Evolutionary conservation across 64 coral and sea anemone species (phyloP).

Genomic region (Montipora capricornis): DNA sequence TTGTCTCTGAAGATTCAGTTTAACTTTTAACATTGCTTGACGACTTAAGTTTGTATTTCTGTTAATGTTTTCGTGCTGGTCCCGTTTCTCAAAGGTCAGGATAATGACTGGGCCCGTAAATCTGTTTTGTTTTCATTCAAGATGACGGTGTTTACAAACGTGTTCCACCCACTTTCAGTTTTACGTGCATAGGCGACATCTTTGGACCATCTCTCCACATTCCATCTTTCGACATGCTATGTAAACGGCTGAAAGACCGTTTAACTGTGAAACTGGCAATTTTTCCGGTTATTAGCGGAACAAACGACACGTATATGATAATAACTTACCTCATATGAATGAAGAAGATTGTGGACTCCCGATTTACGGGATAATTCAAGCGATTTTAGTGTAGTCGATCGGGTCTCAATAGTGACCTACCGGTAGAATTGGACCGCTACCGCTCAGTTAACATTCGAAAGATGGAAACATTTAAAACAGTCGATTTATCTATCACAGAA

Average conservation of each 20-base stretch:
- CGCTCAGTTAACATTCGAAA: conserved; percentile 6
- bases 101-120: too few species aligned
- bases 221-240: neutral
- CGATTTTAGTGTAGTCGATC: conserved; percentile 12
- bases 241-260: neutral
- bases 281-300: neutral
- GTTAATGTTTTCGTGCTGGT: too few species aligned
- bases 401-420: too few species aligned
- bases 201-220: neutral
- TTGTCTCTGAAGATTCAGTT: too few species aligned
- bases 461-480: neutral
- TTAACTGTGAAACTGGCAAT: neutral
- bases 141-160: neutral
- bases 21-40: too few species aligned
- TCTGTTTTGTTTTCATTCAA: too few species aligned
- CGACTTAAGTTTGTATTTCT: too few species aligned
- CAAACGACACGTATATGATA: neutral
- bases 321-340: neutral
- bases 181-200: neutral
- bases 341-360: conserved; percentile 5
- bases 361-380: conserved; percentile 4
- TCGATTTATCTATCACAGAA: conserved; percentile 3
- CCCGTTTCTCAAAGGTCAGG: too few species aligned
- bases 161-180: neutral
- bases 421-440: neutral